These are phyloP conservation scores for Macrotrachela quadricornifera DNA, from an alignment of 1,140 invertebrate genomes.

Conservation along the genomic window DNA sequence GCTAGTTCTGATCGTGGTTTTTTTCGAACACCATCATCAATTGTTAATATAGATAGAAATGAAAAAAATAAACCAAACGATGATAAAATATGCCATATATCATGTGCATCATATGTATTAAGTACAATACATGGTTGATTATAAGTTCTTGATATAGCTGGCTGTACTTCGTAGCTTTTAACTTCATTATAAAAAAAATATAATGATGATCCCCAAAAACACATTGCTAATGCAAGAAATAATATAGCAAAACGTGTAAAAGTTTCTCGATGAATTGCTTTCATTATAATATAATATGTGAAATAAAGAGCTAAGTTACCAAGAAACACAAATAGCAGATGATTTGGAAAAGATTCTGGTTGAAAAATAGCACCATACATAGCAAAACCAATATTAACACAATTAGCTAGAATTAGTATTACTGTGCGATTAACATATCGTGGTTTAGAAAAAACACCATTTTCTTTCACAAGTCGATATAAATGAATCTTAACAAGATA, in stretches of 20 bases:
- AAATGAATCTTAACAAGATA: neutral
- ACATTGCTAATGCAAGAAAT: neutral
- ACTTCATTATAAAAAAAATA: conserved; percentile 10
- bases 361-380: conserved; percentile 42
- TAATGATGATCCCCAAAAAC: neutral
- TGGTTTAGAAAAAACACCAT: neutral
- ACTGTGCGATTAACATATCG: conserved; percentile 19
- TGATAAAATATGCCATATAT: conserved; percentile 70
- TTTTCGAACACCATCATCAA: conserved; percentile 3
- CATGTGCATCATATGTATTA: conserved; percentile 34
- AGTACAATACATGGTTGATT: too few relatives aligned
- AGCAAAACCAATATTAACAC: conserved; percentile 50
- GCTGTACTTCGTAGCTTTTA: neutral
- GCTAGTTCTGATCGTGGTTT: conserved; percentile 3
- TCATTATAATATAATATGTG: conserved; percentile 63
- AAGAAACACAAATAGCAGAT: conserved; percentile 57
- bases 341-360: conserved; percentile 55
- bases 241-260: conserved; percentile 2
- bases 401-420: conserved; percentile 40
- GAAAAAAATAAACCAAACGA: conserved; percentile 63
- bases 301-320: conserved; percentile 59
- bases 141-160: too few relatives aligned
- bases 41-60: conserved; percentile 34
- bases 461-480: neutral
- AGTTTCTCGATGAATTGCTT: conserved; percentile 36